Evolutionary conservation across 2,888 invertebrate genomes (phyloP), one percentile per base, ranked within the genome.

Genomic region (Blera fallax): DNA sequence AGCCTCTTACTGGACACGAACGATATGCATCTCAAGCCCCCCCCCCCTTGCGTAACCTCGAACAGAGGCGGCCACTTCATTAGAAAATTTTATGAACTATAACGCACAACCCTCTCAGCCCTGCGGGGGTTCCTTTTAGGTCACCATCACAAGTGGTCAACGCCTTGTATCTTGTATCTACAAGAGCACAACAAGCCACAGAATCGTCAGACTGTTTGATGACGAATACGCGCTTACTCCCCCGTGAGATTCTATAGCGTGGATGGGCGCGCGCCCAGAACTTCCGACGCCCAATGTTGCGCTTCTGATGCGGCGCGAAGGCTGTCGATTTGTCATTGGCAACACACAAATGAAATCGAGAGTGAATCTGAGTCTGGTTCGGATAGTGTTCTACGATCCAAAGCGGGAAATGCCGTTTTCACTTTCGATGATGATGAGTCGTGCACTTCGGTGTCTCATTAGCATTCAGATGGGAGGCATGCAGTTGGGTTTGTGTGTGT

Each of bases 351-450:
- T 50, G 62, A 72, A 62, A 70, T 37, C 34, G 40, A 69, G 62
- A 79, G 69, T 76, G 80, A 11, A 70, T 64, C 70, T 45, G 27
- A 34, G 74, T 70, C 43, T 58, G 40, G 52, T 65, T 27, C 48
- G 65, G 24, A 3, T 24, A 4, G 24, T 24, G 58, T 76, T 60
- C 70, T 80, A 72, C 29, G 10, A 62, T 32, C 50, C 64, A 56
- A 73, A 67, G 27, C 52, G 83, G 82, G 54, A 83, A 83, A 72
- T 78, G 48, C 60, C 67, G 67, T 70, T 80, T 85, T 85, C 85
- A 85, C 85, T 85, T 85, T 85, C 85, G 74, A 45, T 72, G 54
- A 54, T 56, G 77, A 78, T 83, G 83, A 83, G 78, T 84, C 78
- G 78, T 76, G 69, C 70, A 58, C 64, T 82, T 60, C 29, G 54